Evolutionary conservation across 2,797 vertebrate species (phyloP).

Genomic region (Crenuchus spilurus): DNA sequence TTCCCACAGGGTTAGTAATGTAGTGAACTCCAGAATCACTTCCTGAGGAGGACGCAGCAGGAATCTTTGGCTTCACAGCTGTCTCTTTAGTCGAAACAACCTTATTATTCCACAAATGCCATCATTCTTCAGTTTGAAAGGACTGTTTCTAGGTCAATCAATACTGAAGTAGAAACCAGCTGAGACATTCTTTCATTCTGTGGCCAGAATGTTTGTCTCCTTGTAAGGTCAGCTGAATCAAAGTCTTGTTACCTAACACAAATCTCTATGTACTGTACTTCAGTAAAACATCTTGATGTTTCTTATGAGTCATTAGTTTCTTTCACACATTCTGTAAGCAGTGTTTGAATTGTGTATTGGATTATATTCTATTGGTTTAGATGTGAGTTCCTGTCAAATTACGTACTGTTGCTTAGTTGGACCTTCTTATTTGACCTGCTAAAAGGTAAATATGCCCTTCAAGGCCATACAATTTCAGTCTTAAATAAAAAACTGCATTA

Average conservation of each 20-base stretch:
- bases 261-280: background rate
- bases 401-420: background rate
- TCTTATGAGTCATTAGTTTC: background rate
- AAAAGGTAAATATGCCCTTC: background rate
- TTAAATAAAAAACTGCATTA: background rate
- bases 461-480: background rate
- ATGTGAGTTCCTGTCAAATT: background rate
- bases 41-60: conserved; percentile 23
- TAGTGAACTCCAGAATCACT: conserved; percentile 2
- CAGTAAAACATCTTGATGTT: background rate
- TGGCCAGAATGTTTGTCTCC: background rate
- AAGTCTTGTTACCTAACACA: background rate
- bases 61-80: background rate
- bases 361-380: no score
- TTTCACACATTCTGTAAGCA: background rate
- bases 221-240: conserved; percentile 7
- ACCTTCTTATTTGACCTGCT: background rate
- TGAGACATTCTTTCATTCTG: background rate
- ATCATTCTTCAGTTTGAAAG: conserved; percentile 2
- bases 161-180: conserved; percentile 25
- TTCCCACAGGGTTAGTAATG: conserved; percentile 3
- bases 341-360: background rate
- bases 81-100: conserved; percentile 14
- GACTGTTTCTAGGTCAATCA: conserved; percentile 20
- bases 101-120: conserved; percentile 23